Evolutionary conservation across 1,140 invertebrate species (phyloP).

Genomic region (Nymphalis io): DNA sequence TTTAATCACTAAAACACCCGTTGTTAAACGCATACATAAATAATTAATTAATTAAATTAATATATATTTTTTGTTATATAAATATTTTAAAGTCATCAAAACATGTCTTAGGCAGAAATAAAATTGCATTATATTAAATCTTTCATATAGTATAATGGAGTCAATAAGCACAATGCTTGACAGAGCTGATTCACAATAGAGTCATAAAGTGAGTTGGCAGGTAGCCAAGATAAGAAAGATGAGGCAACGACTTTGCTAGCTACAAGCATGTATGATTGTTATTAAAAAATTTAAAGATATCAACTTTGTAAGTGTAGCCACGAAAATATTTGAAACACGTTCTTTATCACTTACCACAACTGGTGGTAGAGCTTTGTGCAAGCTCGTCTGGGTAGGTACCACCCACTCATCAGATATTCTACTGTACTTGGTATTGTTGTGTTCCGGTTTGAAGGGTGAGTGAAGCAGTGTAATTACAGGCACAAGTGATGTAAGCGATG

Average conservation of each 20-base stretch:
- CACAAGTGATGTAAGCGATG: no score
- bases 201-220: conserved; percentile 14
- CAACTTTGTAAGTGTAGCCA: no score
- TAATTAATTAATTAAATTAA: background rate
- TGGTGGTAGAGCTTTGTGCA: no score
- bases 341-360: no score
- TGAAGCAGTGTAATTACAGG: no score
- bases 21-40: no score
- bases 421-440: background rate
- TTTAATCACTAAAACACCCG: no score
- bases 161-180: conserved; percentile 17
- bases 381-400: no score
- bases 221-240: conserved; percentile 14
- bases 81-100: no score
- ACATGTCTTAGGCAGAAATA: background rate
- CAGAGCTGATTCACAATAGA: conserved; percentile 22
- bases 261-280: conserved; percentile 1
- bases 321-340: no score
- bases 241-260: background rate
- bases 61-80: background rate
- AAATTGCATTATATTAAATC: background rate
- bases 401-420: background rate
- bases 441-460: no score
- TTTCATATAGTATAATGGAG: background rate
- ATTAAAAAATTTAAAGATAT: background rate